These are phyloP conservation scores for Fistularia tabacaria DNA, from an alignment of 2,797 vertebrate genomes.

Conservation along the genomic window DNA sequence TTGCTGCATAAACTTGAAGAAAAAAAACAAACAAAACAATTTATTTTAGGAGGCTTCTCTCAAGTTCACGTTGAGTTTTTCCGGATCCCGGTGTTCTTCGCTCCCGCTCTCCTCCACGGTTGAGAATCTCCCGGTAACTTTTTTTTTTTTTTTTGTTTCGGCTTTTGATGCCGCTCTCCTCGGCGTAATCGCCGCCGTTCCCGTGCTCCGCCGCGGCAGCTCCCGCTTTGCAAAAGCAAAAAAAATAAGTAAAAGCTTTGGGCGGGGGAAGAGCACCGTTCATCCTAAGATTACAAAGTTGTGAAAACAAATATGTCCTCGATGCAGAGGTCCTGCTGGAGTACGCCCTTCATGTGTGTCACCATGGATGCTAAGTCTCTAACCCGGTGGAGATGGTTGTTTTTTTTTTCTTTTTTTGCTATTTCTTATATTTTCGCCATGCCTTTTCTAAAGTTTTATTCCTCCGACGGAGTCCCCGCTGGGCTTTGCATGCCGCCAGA, in stretches of 20 bases:
- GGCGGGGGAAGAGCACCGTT: conserved; percentile 9
- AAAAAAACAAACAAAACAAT: no score
- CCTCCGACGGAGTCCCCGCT: conserved; percentile 27
- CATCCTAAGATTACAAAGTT: conserved; percentile 35
- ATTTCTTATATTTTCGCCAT: no score
- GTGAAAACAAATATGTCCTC: conserved; percentile 10
- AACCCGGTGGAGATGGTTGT: background rate
- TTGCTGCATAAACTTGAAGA: background rate
- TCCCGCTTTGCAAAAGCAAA: conserved; percentile 14
- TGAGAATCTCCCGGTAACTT: conserved; percentile 19
- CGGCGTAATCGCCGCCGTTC: conserved; percentile 28
- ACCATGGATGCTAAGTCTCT: conserved; percentile 12
- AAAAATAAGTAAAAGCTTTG: conserved; percentile 10
- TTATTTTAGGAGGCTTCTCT: no score
- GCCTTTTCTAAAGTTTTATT: conserved; percentile 31
- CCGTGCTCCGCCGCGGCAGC: conserved; percentile 36
- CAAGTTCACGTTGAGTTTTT: no score
- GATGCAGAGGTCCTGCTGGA: conserved; percentile 23
- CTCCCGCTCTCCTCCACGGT: background rate
- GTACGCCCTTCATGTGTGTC: background rate
- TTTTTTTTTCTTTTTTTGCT: conserved; percentile 25
- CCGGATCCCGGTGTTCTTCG: no score
- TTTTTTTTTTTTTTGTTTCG: background rate
- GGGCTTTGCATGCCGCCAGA: conserved; percentile 40
- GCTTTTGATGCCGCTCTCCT: conserved; percentile 14